phyloP scores from a whole-genome alignment of 2,113 vertebrate species.

The Mirza zaza region DNA sequence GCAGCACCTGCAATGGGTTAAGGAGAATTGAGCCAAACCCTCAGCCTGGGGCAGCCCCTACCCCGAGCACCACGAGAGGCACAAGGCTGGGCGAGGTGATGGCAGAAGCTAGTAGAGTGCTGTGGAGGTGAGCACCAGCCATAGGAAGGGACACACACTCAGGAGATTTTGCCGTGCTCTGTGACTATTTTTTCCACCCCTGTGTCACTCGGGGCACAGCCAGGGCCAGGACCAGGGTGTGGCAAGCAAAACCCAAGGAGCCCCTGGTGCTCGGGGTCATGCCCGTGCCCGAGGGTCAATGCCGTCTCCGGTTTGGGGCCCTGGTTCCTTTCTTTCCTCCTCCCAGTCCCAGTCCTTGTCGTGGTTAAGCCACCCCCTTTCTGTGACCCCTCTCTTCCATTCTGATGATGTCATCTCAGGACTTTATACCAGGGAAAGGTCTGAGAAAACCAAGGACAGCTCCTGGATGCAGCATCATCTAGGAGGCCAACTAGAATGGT shows the following conservation, averaged over 20 bases:
- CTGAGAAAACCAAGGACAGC: not conserved
- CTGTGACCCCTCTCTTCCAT: not conserved
- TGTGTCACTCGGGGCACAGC: not conserved
- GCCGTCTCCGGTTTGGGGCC: accelerated
- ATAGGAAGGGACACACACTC: accelerated
- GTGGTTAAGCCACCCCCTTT: not conserved
- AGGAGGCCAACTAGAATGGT: accelerated
- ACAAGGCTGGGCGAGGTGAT: accelerated
- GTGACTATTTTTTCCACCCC: not conserved
- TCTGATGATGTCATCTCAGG: not conserved
- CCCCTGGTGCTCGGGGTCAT: accelerated
- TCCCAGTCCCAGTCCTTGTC: no score
- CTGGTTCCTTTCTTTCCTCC: not conserved
- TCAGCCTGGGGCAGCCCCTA: not conserved
- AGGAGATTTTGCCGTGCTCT: not conserved
- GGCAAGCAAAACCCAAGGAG: not conserved
- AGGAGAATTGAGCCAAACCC: not conserved
- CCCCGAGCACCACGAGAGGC: not conserved
- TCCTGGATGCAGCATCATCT: accelerated
- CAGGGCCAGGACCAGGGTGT: not conserved
- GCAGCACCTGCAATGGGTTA: no score
- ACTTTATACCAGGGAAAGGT: not conserved
- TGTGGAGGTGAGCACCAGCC: no score
- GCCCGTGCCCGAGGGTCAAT: not conserved
- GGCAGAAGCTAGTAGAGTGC: not conserved